A percentile compares a stretch with the other conserved stretches of the same genome.
phyloP scores from a whole-genome alignment of 92 coral and sea anemone genomes.

The Paragorgia papillata region DNA sequence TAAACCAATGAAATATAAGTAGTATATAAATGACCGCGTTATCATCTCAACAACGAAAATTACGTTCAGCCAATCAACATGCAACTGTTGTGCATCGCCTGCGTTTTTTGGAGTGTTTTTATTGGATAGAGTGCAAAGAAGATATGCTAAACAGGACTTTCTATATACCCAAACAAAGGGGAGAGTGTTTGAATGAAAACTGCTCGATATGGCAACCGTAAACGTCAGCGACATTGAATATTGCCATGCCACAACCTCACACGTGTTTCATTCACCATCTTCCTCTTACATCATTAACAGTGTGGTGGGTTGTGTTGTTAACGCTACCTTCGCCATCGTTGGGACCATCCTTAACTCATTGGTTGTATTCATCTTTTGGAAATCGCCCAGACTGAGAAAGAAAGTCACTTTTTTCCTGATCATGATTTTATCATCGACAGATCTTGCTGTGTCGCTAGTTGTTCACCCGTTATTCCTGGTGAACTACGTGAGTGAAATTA shows the following conservation, averaged over 20 bases:
- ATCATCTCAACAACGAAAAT: too few species aligned
- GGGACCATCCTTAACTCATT: neutral
- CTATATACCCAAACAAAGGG: too few species aligned
- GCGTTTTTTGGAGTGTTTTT: too few species aligned
- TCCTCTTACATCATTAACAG: slow-evolving; percentile 12
- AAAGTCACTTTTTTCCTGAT: slow-evolving; percentile 8
- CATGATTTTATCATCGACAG: slow-evolving; percentile 12
- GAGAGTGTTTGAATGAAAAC: too few species aligned
- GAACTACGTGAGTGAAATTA: slow-evolving; percentile 14
- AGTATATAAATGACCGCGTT: too few species aligned
- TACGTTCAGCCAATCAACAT: too few species aligned
- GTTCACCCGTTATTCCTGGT: neutral
- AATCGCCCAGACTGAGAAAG: neutral
- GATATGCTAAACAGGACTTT: too few species aligned
- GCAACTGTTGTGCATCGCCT: too few species aligned
- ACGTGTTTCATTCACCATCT: neutral
- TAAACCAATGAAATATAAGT: too few species aligned
- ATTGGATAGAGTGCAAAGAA: too few species aligned
- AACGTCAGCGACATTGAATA: neutral
- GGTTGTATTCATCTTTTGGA: slow-evolving; percentile 7
- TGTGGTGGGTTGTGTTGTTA: slow-evolving; percentile 16
- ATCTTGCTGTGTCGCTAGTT: neutral
- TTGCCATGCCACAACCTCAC: neutral
- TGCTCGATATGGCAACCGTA: neutral
- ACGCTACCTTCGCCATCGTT: slow-evolving; percentile 5